Conservation (phyloP, 1,140 invertebrate species). For the Eulimnadia texana region DNA sequence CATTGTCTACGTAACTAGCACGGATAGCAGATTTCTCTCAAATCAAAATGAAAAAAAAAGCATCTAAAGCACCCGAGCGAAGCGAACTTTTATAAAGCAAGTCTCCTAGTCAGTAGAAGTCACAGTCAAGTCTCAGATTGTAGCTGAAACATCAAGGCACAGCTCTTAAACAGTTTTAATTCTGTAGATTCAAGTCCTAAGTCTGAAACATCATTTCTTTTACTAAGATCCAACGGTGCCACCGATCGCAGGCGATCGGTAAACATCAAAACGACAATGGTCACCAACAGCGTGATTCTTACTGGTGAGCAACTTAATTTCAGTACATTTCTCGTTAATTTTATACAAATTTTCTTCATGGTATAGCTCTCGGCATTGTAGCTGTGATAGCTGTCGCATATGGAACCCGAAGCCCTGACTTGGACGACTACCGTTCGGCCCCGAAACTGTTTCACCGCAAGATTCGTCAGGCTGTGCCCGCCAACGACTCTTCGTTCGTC, state of each 20-base stretch:
- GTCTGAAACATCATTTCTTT: not conserved
- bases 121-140: not conserved
- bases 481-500: constrained; percentile 1
- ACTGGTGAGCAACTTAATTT: not conserved
- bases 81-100: not conserved
- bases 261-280: not conserved
- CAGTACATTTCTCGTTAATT: not conserved
- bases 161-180: not conserved
- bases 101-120: not conserved
- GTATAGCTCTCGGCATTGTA: not conserved
- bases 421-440: constrained; percentile 1
- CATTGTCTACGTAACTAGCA: not conserved
- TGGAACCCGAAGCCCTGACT: not conserved
- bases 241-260: not conserved
- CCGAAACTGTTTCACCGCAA: constrained; percentile 2
- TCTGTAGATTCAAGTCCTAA: not conserved
- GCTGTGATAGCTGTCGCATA: constrained; percentile 3
- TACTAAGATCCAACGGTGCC: not conserved
- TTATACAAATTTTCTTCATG: not conserved
- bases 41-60: not conserved
- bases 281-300: not conserved
- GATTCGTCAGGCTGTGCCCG: not conserved
- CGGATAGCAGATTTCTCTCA: not conserved
- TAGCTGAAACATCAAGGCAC: not conserved
- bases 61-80: not conserved